Conservation (phyloP, 2,113 vertebrate genomes). For the Campylomormyrus tamandua region DNA sequence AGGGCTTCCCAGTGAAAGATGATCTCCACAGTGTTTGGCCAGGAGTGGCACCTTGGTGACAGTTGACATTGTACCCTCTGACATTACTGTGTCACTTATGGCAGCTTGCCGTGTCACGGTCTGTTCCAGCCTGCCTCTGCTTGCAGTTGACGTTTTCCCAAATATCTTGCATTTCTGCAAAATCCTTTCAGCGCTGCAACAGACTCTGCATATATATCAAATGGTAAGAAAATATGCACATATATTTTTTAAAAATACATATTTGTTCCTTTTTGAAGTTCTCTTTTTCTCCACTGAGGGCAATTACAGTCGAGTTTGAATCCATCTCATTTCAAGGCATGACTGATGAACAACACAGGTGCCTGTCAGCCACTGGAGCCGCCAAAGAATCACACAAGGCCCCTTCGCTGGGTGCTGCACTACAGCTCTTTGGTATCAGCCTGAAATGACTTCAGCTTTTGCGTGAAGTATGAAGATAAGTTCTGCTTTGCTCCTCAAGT, state of each 20-base stretch:
- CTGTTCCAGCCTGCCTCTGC: not conserved
- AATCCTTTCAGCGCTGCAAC: not conserved
- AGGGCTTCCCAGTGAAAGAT: not conserved
- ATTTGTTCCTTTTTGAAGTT: not conserved
- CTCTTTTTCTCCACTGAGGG: not conserved
- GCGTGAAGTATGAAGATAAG: not conserved
- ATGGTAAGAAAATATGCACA: not conserved
- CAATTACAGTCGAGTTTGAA: not conserved
- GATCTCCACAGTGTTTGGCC: not conserved
- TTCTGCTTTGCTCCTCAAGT: not conserved
- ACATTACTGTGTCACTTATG: slow-evolving; percentile 1
- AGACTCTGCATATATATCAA: not conserved
- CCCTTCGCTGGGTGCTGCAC: not conserved
- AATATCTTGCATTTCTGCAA: not conserved
- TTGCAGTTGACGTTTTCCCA: not conserved
- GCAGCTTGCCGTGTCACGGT: not conserved
- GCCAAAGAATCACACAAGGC: not conserved
- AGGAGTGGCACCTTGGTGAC: not conserved
- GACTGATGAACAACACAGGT: not conserved
- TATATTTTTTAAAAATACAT: not conserved
- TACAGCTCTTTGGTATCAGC: not conserved
- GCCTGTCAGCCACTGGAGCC: not conserved
- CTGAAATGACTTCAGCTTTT: not conserved
- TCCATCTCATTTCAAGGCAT: not conserved
- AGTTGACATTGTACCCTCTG: not conserved